phyloP scores from a whole-genome alignment of 2,113 vertebrate species.

The Dicaeum eximium region DNA sequence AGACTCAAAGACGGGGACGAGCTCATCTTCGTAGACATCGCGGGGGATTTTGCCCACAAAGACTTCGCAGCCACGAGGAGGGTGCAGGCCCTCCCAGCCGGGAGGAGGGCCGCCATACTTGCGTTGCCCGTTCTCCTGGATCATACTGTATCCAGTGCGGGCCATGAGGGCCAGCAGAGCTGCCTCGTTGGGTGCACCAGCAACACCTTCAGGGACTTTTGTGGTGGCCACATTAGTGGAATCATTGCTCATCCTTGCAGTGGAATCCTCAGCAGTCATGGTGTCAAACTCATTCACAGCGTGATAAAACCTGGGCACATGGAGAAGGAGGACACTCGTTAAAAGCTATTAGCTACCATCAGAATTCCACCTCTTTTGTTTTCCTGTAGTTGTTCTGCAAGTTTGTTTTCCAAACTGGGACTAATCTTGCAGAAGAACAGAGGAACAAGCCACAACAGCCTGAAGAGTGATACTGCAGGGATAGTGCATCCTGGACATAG shows the following conservation, averaged over 20 bases:
- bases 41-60: conserved; percentile 98
- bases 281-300: conserved; percentile 89
- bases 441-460: not conserved
- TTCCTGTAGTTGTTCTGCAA: not conserved
- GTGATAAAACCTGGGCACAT: conserved; percentile 70
- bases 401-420: not conserved
- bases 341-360: not conserved
- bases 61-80: conserved; percentile 94
- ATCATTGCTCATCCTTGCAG: conserved; percentile 88
- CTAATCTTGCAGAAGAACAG: not conserved
- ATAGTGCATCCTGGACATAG: not conserved
- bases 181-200: conserved; percentile 84
- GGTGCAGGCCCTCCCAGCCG: conserved; percentile 86
- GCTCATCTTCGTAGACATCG: conserved; percentile 95
- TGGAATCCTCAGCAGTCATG: conserved; percentile 97
- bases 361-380: not conserved
- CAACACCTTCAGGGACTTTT: conserved; percentile 83
- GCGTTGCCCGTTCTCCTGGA: conserved; percentile 96
- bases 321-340: not conserved
- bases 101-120: conserved; percentile 94
- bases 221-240: conserved; percentile 67
- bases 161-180: conserved; percentile 89
- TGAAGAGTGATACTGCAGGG: not conserved
- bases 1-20: conserved; percentile 92
- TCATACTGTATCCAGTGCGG: conserved; percentile 91